Base-by-base conservation (phyloP, 2,888 invertebrate genomes). In the Amiota communis region DNA sequence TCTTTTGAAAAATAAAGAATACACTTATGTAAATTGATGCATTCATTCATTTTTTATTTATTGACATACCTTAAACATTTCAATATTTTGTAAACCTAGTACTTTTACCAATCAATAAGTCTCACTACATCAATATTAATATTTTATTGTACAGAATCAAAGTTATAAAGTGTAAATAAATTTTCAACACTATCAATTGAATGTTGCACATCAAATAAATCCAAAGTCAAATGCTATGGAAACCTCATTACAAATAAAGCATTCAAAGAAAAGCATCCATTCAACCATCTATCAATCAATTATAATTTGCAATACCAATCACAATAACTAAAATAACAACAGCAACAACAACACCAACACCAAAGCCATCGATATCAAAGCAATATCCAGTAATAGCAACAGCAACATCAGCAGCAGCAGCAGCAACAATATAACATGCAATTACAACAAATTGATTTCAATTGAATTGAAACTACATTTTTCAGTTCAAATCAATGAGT, bases 391-490 rank as follows among this genome's bases (percentile, higher is more conserved):
- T 48, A 15, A 68, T 23, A 68, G 12, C 47, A 69, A 47, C 15
- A 56, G 56, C 46, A 53, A 36, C 56, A 64, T 15, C 53, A 64
- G 13, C 46, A 64, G 23, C 53, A 64, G 13, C 46, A 64, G 6
- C 49, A 68, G 67, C 75, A 77, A 74, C 72, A 71, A 67, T 68
- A 64, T 69, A 70, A 76, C 73, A 77, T 70, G 65, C 78, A 76
- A 77, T 78, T 77, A 75, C 78, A 78, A 78, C 86, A 85, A 85
- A 83, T 85, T 77, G 77, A 81, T 84, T 81, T 85, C 84, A 84
- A 84, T 81, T 77, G 79, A 83, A 75, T 75, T 76, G 69, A 78
- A 75, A 75, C 82, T 86, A 85, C 65, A 72, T 65, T 72, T 72
- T 65, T 72, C 71, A 72, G 65, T 57, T 72, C 56, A 65, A 72